These are phyloP conservation scores for Caenorhabditis tropicalis DNA, from an alignment of 1,140 invertebrate species.

Conservation along the genomic window DNA sequence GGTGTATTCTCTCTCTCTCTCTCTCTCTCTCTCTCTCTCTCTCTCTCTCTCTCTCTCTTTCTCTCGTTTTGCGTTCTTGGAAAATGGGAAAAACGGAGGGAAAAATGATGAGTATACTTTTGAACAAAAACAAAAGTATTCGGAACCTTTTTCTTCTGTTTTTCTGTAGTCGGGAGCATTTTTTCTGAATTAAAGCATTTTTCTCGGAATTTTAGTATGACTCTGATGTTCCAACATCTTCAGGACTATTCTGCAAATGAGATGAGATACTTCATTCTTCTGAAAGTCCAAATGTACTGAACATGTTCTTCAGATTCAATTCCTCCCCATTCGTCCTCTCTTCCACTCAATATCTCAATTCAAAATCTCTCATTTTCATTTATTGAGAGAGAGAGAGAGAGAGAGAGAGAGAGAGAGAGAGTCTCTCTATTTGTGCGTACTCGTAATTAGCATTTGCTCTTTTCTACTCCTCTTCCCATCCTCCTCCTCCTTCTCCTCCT, in stretches of 20 bases:
- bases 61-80: not conserved
- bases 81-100: not conserved
- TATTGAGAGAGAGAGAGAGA: not conserved
- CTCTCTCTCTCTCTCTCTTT: not conserved
- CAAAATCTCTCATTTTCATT: not conserved
- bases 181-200: no score
- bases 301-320: no score
- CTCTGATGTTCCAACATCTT: no score
- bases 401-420: no score
- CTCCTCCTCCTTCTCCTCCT: not conserved
- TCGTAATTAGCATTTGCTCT: slow-evolving; percentile 36
- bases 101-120: not conserved
- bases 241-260: no score
- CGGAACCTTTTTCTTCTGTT: no score
- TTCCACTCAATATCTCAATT: not conserved
- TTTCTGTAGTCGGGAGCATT: no score
- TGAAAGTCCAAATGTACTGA: no score
- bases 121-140: no score
- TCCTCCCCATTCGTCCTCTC: not conserved
- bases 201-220: no score
- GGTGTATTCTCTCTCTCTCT: not conserved
- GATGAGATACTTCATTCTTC: no score
- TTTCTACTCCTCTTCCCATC: not conserved
- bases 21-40: not conserved
- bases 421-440: not conserved